Evolutionary conservation across 92 coral and sea anemone species (phyloP), one percentile per base, ranked within the genome.

Genomic region (Porites cylindrica): DNA sequence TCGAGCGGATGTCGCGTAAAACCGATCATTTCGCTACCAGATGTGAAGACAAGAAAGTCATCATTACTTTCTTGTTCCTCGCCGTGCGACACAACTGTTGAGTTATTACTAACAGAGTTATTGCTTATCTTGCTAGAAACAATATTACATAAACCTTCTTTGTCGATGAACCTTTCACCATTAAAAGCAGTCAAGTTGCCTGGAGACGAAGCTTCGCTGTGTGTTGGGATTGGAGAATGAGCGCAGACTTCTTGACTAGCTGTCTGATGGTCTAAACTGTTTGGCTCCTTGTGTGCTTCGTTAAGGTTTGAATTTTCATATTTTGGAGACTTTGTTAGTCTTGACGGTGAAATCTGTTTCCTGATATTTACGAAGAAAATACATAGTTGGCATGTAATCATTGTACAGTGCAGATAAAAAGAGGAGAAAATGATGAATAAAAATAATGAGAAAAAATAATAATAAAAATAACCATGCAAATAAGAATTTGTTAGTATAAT

Each of bases 281-380:
- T 81, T 17, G 11, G 59, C 10, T 54, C 62, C 61, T 10, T 1
- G 58, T 17, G 60, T 78, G 7, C 53, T 10, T 75, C 82, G 52
- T 51, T 66, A 2, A 9, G 18, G 62, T 72, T 75, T 26, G 72
- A 32, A 77, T 83, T 80, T 77, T 77, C 91, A 79, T 71, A 80
- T 70, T 83, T 82, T 10, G 91, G 91, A 54, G 89, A 82, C 75
- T 96, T 96, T 90, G 84, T 96, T 21, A 95, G 87, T 75, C 94
- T 95, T 51, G 99, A 88, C 43, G 99, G 99, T 66, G 95, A 88
- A 8, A 93, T 90, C 72, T 96, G 99, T 82, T 96, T 96, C 71
- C 98, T 96, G 67, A 1, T 26, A 80, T 56, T 53, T 50, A 43
- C 16, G 63, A 53, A 71, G 51, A 75, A 12, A 29, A 64, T 50